Conservation (phyloP, 2,113 vertebrate genomes). For the human region DNA sequence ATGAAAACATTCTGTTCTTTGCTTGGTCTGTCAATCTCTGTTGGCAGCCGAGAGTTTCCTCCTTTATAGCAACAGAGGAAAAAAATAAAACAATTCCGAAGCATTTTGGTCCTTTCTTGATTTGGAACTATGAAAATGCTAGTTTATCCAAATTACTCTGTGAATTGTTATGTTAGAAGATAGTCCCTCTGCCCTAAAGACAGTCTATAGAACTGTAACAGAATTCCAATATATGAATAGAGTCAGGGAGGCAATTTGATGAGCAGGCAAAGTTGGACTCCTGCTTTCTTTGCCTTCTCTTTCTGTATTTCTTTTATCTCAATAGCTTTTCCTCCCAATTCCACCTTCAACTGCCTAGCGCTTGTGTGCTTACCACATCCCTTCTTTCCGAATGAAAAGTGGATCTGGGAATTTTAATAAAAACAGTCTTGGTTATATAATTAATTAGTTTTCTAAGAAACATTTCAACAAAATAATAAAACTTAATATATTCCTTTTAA, state of each 20-base stretch:
- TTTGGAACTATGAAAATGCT: not conserved
- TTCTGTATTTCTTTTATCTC: not conserved
- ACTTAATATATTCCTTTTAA: not conserved
- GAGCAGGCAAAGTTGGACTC: not conserved
- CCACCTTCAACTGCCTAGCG: not conserved
- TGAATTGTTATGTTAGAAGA: not conserved
- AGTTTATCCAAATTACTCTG: not conserved
- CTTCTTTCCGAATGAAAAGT: not conserved
- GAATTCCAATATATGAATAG: not conserved
- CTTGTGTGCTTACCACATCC: no score
- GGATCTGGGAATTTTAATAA: not conserved
- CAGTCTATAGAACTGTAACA: not conserved
- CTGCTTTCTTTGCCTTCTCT: not conserved
- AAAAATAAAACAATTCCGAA: not conserved
- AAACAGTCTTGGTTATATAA: not conserved
- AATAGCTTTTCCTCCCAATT: not conserved
- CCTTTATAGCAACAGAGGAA: not conserved
- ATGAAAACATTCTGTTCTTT: slow-evolving; percentile 61
- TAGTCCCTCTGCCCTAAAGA: not conserved
- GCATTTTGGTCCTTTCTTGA: not conserved
- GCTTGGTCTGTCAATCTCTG: slow-evolving; percentile 26
- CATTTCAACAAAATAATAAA: not conserved
- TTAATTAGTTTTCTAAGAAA: not conserved
- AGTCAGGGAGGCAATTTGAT: not conserved
- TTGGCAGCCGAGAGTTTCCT: not conserved